Evolutionary conservation across 2,888 invertebrate genomes (phyloP).

Genomic region (Lepeophtheirus nordmannii): DNA sequence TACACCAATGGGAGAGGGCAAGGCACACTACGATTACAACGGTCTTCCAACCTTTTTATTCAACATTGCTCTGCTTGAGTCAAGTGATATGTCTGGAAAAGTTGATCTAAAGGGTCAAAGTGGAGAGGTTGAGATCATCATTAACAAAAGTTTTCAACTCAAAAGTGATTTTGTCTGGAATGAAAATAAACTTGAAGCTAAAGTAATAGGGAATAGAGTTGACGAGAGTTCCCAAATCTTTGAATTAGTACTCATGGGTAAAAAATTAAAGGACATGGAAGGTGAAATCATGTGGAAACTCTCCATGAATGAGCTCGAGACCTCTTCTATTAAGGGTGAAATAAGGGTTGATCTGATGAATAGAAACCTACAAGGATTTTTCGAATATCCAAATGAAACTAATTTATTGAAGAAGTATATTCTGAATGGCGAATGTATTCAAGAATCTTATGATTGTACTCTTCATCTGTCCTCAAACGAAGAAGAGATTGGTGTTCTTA

Average conservation of each 20-base stretch:
- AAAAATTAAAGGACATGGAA: not conserved
- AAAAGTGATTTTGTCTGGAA: not conserved
- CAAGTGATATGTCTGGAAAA: not conserved
- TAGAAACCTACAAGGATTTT: not conserved
- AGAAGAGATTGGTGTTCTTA: not conserved
- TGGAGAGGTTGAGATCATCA: not conserved
- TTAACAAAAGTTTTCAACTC: not conserved
- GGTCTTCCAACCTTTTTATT: not conserved
- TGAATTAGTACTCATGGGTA: not conserved
- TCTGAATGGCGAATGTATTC: not conserved
- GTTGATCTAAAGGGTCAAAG: not conserved
- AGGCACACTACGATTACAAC: not conserved
- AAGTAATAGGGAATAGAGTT: not conserved
- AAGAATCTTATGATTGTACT: not conserved
- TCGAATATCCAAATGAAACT: not conserved
- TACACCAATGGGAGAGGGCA: conserved; percentile 1
- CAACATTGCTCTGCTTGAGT: not conserved
- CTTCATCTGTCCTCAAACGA: not conserved
- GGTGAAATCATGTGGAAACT: not conserved
- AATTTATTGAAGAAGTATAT: not conserved
- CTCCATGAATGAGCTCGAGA: not conserved
- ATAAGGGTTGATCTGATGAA: not conserved
- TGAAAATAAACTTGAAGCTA: not conserved
- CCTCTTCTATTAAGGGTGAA: not conserved
- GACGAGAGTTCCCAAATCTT: not conserved